Evolutionary conservation across 2,888 invertebrate species (phyloP), one percentile per base, ranked within the genome.

Genomic region (Lithophane leautieri): DNA sequence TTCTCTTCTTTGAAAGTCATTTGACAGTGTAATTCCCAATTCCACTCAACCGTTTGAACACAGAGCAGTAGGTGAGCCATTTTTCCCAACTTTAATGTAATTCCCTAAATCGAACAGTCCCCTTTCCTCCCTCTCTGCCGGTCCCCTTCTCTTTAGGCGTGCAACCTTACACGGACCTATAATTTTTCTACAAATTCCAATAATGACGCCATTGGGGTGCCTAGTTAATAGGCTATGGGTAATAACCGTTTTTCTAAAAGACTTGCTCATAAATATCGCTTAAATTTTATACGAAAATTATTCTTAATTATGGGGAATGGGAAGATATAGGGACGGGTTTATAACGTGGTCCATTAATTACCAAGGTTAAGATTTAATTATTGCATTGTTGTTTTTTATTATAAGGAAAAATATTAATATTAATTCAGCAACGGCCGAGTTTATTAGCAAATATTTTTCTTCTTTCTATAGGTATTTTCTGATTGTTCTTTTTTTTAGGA

Each of bases 111-210:
- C 69, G 65, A 50, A 19, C 16, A 19, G 34, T 40, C 67, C 66
- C 63, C 40, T 52, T 34, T 6, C 61, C 50, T 12, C 7, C 71
- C 84, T 22, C 44, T 69, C 82, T 52, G 62, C 12, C 25, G 34
- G 68, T 25, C 74, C 82, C 83, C 82, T 58, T 58, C 83, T 83
- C 72, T 78, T 85, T 85, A 82, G 52, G n/a, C 78, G 79, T 65
- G 83, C 79, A 74, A 85, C 73, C 74, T 71, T 71, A 81, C 73
- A 72, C 73, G 70, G 61, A 19, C 42, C 80, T 52, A 74, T 84
- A 85, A 84, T 87, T 85, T 86, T 83, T 82, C 78, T 78, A 73
- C 74, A 83, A 84, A 86, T 77, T 69, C 83, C 76, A 80, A 79
- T 84, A 79, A 79, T 71, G 58, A 71, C 68, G 74, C 42, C 70